These are phyloP conservation scores for Huso huso DNA, from an alignment of 2,797 vertebrate genomes.

Conservation along the genomic window DNA sequence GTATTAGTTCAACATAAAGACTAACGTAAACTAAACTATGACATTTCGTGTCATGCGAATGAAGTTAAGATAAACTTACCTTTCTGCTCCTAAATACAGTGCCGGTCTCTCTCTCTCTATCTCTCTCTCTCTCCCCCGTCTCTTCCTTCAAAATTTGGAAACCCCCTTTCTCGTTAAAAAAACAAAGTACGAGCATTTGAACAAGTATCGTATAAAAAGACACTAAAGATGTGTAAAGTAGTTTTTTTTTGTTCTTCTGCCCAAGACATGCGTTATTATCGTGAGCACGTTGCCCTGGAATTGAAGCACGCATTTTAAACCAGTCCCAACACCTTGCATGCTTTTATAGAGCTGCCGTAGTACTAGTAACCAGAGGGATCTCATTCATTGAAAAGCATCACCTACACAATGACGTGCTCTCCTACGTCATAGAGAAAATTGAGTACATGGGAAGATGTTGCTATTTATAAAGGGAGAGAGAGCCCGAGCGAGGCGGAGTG, in stretches of 20 bases:
- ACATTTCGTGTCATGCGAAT: no score
- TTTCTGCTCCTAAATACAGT: no score
- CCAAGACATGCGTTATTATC: not conserved
- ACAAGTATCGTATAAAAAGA: not conserved
- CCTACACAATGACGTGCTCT: slow-evolving; percentile 60
- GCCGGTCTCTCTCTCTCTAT: no score
- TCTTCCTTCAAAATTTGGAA: not conserved
- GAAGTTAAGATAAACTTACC: no score
- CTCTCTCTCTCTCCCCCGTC: not conserved
- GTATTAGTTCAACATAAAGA: no score
- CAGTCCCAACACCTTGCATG: slow-evolving; percentile 57
- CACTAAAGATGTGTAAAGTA: not conserved
- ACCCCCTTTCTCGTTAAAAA: not conserved
- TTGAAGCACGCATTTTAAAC: slow-evolving; percentile 49
- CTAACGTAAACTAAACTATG: no score
- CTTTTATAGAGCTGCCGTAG: slow-evolving; percentile 71
- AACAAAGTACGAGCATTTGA: not conserved
- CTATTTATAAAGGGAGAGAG: slow-evolving; percentile 43
- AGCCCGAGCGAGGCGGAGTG: slow-evolving; percentile 20
- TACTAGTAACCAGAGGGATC: slow-evolving; percentile 64
- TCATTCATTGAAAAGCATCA: slow-evolving; percentile 75
- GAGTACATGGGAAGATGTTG: slow-evolving; percentile 57
- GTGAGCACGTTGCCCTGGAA: slow-evolving; percentile 33
- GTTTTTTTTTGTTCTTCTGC: slow-evolving; percentile 14
- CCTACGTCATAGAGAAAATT: slow-evolving; percentile 60